These are phyloP conservation scores for Drosophila emarginata DNA, from an alignment of 2,888 invertebrate species.

Conservation along the genomic window DNA sequence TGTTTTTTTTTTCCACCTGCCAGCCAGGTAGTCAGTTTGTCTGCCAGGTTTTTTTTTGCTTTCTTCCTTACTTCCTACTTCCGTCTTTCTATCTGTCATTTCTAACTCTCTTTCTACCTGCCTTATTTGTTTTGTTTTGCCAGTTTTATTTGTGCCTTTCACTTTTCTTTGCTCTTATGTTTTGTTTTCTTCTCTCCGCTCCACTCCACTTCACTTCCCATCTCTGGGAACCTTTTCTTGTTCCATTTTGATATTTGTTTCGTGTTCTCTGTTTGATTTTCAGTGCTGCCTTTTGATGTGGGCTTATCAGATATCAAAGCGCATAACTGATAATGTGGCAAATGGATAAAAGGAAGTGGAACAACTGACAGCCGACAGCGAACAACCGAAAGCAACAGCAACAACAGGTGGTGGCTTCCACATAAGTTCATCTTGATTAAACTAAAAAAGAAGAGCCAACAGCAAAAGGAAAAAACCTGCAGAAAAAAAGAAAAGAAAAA, in stretches of 20 bases:
- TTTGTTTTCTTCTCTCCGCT: background rate
- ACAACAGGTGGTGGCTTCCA: constrained; percentile 1
- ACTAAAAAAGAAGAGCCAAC: background rate
- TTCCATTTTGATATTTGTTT: background rate
- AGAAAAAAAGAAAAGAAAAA: background rate
- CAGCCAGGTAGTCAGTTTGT: background rate
- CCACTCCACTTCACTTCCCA: too few relatives aligned
- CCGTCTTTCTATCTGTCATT: background rate
- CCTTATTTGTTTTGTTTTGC: constrained; percentile 8
- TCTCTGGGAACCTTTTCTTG: constrained; percentile 7
- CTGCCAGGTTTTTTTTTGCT: background rate
- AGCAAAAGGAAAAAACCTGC: background rate
- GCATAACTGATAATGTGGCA: constrained; percentile 77
- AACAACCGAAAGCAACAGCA: constrained; percentile 8
- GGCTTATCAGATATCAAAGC: constrained; percentile 78
- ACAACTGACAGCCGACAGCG: background rate
- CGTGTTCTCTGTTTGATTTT: constrained; percentile 13
- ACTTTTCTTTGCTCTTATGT: constrained; percentile 20
- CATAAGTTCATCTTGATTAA: constrained; percentile 37
- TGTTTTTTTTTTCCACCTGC: background rate
- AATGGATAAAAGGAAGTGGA: constrained; percentile 28
- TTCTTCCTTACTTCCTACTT: constrained; percentile 22
- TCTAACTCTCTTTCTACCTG: background rate
- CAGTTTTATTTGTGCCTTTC: constrained; percentile 41
- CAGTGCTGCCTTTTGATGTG: constrained; percentile 66